phyloP scores from a whole-genome alignment of 2,797 vertebrate species.

The Discoglossus pictus region DNA sequence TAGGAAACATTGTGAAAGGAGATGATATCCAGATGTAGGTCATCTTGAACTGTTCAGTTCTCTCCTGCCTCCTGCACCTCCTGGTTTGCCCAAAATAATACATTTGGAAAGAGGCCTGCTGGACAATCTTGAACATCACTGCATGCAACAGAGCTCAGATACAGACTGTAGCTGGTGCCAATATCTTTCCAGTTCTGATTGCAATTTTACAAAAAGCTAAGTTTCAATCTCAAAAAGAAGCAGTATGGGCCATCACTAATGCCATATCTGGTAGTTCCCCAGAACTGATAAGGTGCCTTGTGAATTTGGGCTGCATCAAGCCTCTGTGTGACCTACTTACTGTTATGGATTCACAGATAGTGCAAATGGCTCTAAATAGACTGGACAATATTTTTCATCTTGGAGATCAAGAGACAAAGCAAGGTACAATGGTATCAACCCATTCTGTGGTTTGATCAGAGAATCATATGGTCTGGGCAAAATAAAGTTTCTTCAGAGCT shows the following conservation, averaged over 20 bases:
- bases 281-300: conserved; percentile 97
- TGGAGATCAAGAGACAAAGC: conserved; percentile 91
- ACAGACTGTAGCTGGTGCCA: conserved; percentile 96
- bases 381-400: conserved; percentile 94
- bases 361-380: conserved; percentile 92
- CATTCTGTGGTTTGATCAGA: conserved; percentile 95
- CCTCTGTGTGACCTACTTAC: conserved; percentile 95
- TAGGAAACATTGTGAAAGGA: conserved; percentile 97
- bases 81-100: conserved; percentile 97
- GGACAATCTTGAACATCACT: conserved; percentile 98
- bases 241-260: conserved; percentile 98
- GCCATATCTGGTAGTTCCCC: conserved; percentile 95
- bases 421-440: conserved; percentile 84
- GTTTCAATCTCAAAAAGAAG: conserved; percentile 96
- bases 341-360: conserved; percentile 98
- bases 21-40: conserved; percentile 99
- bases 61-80: conserved; percentile 95
- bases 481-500: conserved; percentile 97
- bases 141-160: conserved; percentile 96
- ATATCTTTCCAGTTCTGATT: conserved; percentile 96
- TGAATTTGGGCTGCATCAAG: conserved; percentile 95
- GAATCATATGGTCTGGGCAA: conserved; percentile 97
- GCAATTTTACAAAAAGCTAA: conserved; percentile 97
- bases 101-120: conserved; percentile 97
- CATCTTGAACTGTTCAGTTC: conserved; percentile 95